Percentiles rank a stretch among this genome's conserved stretches.
Conservation (phyloP, 1,140 invertebrate species). For the Arctopsyche grandis region DNA sequence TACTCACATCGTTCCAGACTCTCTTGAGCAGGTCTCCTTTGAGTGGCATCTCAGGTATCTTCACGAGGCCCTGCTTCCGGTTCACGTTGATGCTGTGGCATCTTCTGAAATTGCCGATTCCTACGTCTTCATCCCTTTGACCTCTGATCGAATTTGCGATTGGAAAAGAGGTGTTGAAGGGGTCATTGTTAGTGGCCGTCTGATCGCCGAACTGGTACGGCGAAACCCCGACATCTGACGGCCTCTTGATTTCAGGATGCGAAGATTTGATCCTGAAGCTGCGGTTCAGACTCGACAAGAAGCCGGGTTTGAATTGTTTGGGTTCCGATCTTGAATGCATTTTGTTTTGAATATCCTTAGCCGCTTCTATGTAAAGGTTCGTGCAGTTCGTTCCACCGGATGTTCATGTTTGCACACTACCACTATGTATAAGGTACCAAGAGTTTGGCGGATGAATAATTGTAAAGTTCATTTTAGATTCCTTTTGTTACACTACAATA, state of each 20-base stretch:
- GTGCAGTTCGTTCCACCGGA: not conserved
- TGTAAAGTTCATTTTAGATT: no score
- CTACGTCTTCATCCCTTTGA: not conserved
- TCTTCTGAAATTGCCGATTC: slow-evolving; percentile 28
- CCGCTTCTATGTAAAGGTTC: not conserved
- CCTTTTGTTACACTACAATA: no score
- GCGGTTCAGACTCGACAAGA: slow-evolving; percentile 44
- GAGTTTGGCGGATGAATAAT: no score
- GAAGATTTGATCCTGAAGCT: slow-evolving; percentile 43
- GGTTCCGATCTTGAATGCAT: not conserved
- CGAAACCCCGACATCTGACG: not conserved
- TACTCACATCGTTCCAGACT: slow-evolving; percentile 44
- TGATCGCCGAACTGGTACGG: not conserved
- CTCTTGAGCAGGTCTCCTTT: slow-evolving; percentile 43
- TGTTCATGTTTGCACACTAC: not conserved
- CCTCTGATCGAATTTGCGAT: not conserved
- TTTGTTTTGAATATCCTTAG: slow-evolving; percentile 14
- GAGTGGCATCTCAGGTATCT: slow-evolving; percentile 41
- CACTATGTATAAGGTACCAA: no score
- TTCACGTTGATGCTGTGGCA: slow-evolving; percentile 38
- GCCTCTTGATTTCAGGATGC: not conserved
- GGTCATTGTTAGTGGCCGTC: not conserved
- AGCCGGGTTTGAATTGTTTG: slow-evolving; percentile 41
- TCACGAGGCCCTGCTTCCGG: slow-evolving; percentile 32
- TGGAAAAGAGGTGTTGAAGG: not conserved